Evolutionary conservation across 2,797 vertebrate species (phyloP), one percentile per base, ranked within the genome.

Genomic region (Rhinatrema bivittatum): DNA sequence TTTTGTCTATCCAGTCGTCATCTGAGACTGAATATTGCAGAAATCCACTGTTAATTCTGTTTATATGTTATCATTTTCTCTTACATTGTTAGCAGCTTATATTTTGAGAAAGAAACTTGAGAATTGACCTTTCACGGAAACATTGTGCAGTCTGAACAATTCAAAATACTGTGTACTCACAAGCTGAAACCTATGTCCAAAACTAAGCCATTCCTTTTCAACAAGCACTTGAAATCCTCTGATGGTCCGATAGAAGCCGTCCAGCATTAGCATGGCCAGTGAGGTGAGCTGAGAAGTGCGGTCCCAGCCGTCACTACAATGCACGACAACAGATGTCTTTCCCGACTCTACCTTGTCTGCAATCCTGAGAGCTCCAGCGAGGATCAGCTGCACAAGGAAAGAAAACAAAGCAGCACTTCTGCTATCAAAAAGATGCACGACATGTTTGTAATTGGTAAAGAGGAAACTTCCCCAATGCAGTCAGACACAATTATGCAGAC

Each of bases 281-380:
- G 96, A 91, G 8, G 93, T 94, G 41, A 99, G 91, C 72, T 99
- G 95, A 9, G 85, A 79, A 0, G 96, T 99, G 18, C 94, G 86
- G 61, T 99, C 95, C 95, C 96, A 98, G 7, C 96, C 95, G 0
- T 99, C 96, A 2, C 94, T 98, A 46, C 96, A 99, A 56, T 99
- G 95, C 1, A 98, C 89, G 24, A 98, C 88, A 56, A 97, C 95
- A 0, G 94, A 98, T 0, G 94, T 97, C 78, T 95, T 97, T 55
- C 95, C 94, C 0, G 93, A 96, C 53, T 98, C 95, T 17, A 98
- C 88, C 44, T 91, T 97, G 76, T 99, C 96, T 3, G 91, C 94
- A 2, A 99, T 95, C 43, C 92, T 76, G 44, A 99, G 80, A 1
- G 96, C 94, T 31, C 94, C 94, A 1, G 94, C 91, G 4, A 98